Percentiles rank a stretch among this genome's conserved stretches.
These are phyloP conservation scores for Nemapogon koenigi DNA, from an alignment of 2,888 invertebrate genomes.

Conservation along the genomic window DNA sequence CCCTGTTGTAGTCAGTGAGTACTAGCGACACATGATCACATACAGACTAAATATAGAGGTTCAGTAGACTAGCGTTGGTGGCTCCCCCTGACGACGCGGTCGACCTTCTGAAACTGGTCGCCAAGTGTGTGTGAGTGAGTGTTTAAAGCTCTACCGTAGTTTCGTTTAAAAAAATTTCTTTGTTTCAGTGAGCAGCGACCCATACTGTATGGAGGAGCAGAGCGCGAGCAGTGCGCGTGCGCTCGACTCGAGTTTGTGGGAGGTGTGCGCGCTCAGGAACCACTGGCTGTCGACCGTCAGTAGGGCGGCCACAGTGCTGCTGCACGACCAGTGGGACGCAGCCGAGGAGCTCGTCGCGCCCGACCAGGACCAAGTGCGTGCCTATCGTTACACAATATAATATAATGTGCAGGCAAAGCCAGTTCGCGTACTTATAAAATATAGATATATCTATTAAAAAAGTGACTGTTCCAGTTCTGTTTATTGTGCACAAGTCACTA, in stretches of 20 bases:
- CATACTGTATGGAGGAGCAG: conserved; percentile 82
- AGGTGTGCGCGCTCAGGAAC: conserved; percentile 78
- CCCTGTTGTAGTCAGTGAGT: conserved; percentile 45
- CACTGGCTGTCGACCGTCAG: conserved; percentile 74
- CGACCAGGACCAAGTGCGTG: conserved; percentile 71
- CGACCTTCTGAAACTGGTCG: conserved; percentile 81
- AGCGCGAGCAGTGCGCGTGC: conserved; percentile 83
- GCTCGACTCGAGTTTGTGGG: conserved; percentile 91
- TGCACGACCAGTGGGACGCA: conserved; percentile 21
- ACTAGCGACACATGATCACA: no score
- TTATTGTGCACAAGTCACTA: no score
- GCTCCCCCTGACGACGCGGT: conserved; percentile 83
- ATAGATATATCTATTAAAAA: no score
- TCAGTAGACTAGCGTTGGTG: conserved; percentile 81
- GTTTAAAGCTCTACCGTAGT: no score
- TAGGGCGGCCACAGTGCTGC: conserved; percentile 72
- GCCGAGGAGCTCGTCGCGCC: conserved; percentile 67
- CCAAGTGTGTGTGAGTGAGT: no score
- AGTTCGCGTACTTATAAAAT: no score
- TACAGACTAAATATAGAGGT: no score
- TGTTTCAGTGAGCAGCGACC: conserved; percentile 70
- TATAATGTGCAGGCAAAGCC: no score
- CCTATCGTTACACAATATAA: conserved; percentile 68
- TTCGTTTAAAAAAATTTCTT: conserved; percentile 14
- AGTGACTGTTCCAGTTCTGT: no score